A percentile compares a stretch with the other conserved stretches of the same genome.
Conservation (phyloP, 2,888 invertebrate genomes). For the Eristalis pertinax region DNA sequence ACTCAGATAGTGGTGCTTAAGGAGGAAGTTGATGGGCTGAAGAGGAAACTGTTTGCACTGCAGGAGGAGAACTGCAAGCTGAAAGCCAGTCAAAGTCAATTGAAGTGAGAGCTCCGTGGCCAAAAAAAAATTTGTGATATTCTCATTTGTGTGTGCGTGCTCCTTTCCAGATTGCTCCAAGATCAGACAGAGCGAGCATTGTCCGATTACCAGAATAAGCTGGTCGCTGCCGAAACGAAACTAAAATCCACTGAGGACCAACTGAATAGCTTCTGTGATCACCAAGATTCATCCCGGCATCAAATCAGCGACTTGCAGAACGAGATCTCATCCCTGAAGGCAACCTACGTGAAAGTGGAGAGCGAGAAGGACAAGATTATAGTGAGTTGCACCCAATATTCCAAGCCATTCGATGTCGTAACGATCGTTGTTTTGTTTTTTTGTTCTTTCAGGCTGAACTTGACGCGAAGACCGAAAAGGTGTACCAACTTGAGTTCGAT, state of each 20-base stretch:
- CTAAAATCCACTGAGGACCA: constrained; percentile 84
- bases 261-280: constrained; percentile 83
- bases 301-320: constrained; percentile 85
- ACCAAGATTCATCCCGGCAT: constrained; percentile 84
- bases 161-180: constrained; percentile 85
- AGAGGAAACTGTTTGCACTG: constrained; percentile 82
- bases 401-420: not conserved
- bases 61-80: constrained; percentile 83
- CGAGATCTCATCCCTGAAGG: constrained; percentile 85
- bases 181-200: constrained; percentile 89
- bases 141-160: constrained; percentile 57
- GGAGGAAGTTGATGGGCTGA: constrained; percentile 83
- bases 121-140: constrained; percentile 78
- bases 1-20: constrained; percentile 83
- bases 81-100: constrained; percentile 83
- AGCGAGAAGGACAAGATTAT: constrained; percentile 87
- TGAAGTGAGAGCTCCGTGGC: constrained; percentile 83
- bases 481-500: constrained; percentile 86
- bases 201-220: constrained; percentile 86
- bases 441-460: constrained; percentile 82
- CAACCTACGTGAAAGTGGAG: constrained; percentile 85
- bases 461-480: constrained; percentile 88
- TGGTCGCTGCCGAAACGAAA: constrained; percentile 85
- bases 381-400: constrained; percentile 79
- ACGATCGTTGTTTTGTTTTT: not conserved